These are phyloP conservation scores for Mirounga angustirostris DNA, from an alignment of 2,113 vertebrate genomes.

Conservation along the genomic window DNA sequence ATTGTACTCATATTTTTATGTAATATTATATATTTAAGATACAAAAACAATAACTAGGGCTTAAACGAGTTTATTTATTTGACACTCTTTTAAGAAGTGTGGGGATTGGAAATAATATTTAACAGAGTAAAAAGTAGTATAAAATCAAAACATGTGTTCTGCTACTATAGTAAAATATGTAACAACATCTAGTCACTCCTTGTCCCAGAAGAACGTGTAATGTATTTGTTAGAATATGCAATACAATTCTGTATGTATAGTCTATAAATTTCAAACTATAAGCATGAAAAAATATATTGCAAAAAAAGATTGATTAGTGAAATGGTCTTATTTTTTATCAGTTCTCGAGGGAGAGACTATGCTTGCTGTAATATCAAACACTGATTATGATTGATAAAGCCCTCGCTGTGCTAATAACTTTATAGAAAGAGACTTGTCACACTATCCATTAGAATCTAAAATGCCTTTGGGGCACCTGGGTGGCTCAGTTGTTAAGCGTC, in stretches of 20 bases:
- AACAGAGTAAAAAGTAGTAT: background rate
- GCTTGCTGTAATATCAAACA: background rate
- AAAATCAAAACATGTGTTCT: background rate
- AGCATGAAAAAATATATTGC: background rate
- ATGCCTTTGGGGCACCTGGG: background rate
- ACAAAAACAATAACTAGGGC: background rate
- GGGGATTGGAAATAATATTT: background rate
- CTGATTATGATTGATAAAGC: background rate
- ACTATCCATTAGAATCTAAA: background rate
- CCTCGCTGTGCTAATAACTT: background rate
- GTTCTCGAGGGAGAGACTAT: background rate
- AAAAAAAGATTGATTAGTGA: constrained; percentile 50
- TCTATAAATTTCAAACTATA: constrained; percentile 47
- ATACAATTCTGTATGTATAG: background rate
- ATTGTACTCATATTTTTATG: background rate
- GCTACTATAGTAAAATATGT: background rate
- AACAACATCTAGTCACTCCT: background rate
- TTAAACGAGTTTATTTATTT: background rate
- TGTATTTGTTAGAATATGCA: background rate
- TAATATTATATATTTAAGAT: background rate
- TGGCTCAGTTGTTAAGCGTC: no score
- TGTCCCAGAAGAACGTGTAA: background rate
- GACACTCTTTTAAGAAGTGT: background rate
- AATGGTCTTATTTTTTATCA: constrained; percentile 19
- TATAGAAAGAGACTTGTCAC: background rate